Base-by-base conservation (phyloP, 2,888 invertebrate genomes). In the Agriotes lineatus region DNA sequence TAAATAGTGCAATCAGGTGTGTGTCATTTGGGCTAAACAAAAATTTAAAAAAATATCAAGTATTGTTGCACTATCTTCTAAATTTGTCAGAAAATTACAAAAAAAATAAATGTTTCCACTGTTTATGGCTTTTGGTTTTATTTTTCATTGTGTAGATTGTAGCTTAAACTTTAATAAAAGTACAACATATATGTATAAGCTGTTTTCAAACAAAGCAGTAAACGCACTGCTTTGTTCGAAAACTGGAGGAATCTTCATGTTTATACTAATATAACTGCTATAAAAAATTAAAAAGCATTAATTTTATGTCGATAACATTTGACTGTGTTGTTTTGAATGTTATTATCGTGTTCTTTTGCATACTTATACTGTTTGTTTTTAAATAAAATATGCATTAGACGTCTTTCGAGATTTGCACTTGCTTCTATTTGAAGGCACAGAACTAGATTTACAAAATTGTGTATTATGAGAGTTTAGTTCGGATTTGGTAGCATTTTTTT, bases 71-170 rank as follows among this genome's bases (percentile, higher is more conserved):
- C 52, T 35, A 16, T 52, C 52, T 37, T 56, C 20, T 37, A 56
- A 37, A 35, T 37, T 52, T 20, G 16, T 18, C 19, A 2, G 1
- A 56, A 7, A 48, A 56, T 20, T 18, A 22, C 39, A 20, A 56
- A 52, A 52, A 14, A 48, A 33, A 10, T 52, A 30, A 20, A 39
- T 56, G 56, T 56, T 39, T 56, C 54, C 39, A 56, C 39, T 56
- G 22, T 37, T n/a, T 37, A 37, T 39, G 16, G 56, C 35, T 39
- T 56, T 35, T 39, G 19, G 14, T 18, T 56, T 56, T 37, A 37
- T 56, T n/a, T 56, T 45, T 56, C 12, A 56, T 56, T 56, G 56
- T 56, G 56, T 56, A 56, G 56, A 52, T 39, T 9, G 56, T 56
- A 56, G 56, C 22, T 1, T 56, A 35, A 56, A 35, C n/a, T 56